Evolutionary conservation across 2,113 vertebrate species (phyloP), one percentile per base, ranked within the genome.

Genomic region (Triplophysa tibetana): DNA sequence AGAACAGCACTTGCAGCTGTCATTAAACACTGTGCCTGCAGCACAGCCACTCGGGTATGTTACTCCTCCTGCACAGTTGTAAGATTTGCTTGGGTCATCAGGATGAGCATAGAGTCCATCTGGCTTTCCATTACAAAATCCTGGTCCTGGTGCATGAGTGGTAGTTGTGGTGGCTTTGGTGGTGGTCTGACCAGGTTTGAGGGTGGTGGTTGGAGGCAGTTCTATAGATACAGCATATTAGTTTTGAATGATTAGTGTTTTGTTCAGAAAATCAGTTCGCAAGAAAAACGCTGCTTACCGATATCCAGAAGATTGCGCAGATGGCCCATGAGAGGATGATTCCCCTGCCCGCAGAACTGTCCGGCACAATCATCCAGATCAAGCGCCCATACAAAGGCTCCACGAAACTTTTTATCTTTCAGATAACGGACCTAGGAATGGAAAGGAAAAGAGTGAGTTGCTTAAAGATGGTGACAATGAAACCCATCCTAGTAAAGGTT

Each of bases 321-420:
- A 74, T 94, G 91, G 12, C 9, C 38, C 79, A 94, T 84, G 21
- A 95, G 87, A 48, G 93, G 93, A 86, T 93, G 90, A 13, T 19
- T 86, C 9, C 93, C 93, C 68, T 94, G 76, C 21, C 85, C 87
- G 23, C 95, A 95, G 85, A 95, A 96, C 17, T 86, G 82, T 67
- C 93, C 94, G 1, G 79, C 81, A 88, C 94, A 95, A 80, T 95
- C 94, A 86, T 96, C 95, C 79, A 96, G 84, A 84, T 94, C 94
- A 19, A 96, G 89, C 2, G 94, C 90, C 94, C 93, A 96, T 58
- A 95, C 91, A 82, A 95, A 95, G 62, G 94, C 94, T 21, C 94
- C 95, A 4, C 94, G 94, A 86, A 93, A 94, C 3, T 89, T 91
- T 8, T 93, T 88, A 6, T 93, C 84, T 84, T 93, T 91, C 84